Conservation (phyloP, 1,140 invertebrate genomes). For the Idris sp. region DNA sequence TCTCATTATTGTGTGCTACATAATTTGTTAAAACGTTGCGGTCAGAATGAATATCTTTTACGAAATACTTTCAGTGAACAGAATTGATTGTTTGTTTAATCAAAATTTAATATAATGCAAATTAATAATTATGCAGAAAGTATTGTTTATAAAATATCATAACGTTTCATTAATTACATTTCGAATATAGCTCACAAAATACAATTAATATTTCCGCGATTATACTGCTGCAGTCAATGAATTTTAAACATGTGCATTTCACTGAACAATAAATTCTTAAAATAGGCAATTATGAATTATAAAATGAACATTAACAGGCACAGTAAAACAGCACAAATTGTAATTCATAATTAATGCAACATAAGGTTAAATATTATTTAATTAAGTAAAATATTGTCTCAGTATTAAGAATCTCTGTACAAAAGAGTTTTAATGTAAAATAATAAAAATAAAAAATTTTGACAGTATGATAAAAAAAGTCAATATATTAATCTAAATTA, state of each 20-base stretch:
- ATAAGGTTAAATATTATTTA: conserved; percentile 17
- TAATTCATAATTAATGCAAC: conserved; percentile 14
- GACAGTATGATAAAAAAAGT: no score
- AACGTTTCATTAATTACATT: conserved; percentile 14
- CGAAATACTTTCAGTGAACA: no score
- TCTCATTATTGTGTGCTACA: no score
- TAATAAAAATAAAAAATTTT: no score
- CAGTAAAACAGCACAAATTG: conserved; percentile 17
- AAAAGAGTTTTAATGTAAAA: no score
- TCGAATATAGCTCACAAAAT: conserved; percentile 4
- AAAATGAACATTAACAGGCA: conserved; percentile 6
- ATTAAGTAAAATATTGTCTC: no score
- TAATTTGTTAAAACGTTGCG: no score
- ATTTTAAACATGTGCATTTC: conserved; percentile 10
- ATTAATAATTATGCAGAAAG: no score
- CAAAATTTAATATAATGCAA: not conserved
- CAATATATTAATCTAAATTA: no score
- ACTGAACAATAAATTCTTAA: conserved; percentile 26
- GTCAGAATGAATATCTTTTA: no score
- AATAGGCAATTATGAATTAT: conserved; percentile 14
- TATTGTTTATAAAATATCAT: no score
- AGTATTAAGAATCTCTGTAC: no score
- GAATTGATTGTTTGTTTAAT: not conserved
- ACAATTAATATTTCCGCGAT: conserved; percentile 9
- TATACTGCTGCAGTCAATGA: conserved; percentile 24